Conservation (phyloP, 1,140 invertebrate species). For the Melitaea cinxia region DNA sequence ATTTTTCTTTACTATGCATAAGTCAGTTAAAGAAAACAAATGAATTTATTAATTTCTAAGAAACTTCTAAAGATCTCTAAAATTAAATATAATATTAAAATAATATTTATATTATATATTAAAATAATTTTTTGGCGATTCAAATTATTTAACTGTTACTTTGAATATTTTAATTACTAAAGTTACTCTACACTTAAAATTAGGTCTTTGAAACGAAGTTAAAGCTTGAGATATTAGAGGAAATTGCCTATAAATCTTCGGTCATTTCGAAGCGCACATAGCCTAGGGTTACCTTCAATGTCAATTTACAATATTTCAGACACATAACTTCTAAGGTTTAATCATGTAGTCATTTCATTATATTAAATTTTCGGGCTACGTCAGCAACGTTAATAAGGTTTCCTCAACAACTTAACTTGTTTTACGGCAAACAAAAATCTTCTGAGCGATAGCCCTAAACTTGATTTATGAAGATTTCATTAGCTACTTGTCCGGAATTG, state of each 20-base stretch:
- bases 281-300: background rate
- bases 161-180: too few species aligned
- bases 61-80: too few species aligned
- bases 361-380: background rate
- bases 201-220: slow-evolving; percentile 42
- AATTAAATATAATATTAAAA: too few species aligned
- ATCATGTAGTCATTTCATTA: background rate
- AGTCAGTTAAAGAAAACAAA: too few species aligned
- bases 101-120: too few species aligned
- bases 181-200: slow-evolving; percentile 18
- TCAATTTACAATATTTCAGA: background rate
- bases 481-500: slow-evolving; percentile 25
- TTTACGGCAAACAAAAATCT: background rate
- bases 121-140: too few species aligned
- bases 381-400: background rate
- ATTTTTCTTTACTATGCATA: too few species aligned
- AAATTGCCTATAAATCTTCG: slow-evolving; percentile 61
- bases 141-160: too few species aligned
- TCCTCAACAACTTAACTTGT: background rate
- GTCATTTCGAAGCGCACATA: slow-evolving; percentile 42
- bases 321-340: background rate
- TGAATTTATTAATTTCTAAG: too few species aligned
- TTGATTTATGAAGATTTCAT: slow-evolving; percentile 34
- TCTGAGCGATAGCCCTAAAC: background rate
- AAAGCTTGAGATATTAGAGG: slow-evolving; percentile 46